Base-by-base conservation (phyloP, 2,797 vertebrate genomes). In the Sebastes diaconus region DNA sequence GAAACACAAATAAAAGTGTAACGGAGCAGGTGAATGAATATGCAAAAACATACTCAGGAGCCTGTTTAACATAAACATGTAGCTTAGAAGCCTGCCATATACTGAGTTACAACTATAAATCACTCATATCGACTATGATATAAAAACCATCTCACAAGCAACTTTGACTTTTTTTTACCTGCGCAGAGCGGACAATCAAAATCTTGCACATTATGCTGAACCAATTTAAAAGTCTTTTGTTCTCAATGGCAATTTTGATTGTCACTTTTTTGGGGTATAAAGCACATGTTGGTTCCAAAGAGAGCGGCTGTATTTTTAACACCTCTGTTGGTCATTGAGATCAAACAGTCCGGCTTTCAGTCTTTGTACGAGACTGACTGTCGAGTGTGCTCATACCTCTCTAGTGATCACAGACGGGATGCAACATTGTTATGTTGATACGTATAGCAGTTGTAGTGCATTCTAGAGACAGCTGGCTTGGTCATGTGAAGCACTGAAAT, bases 261-360 rank as follows among this genome's bases (percentile, higher is more conserved):
- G 95, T 96, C 95, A 90, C 84, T 90, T 90, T 89, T 54, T 79
- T 71, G 61, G 68, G 85, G 84, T 88, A 87, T 94, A 94, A 96
- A 95, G 94, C 95, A 95, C 90, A 90, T 90, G 90, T 91, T 92
- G 94, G 92, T 94, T 95, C 81, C 83, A 83, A 81, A 93, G 87
- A 75, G 72, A 83, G 74, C 60, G 65, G 55, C 42, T 70, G 27
- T 72, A 66, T 65, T 52, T 73, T 80, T 55, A 30, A 77, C 58
- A 85, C 69, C 73, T 85, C 76, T 79, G 71, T 75, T 81, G 78
- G 84, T 87, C 65, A 85, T 80, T 82, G 75, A 82, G 55, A 84
- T 74, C 3, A 57, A 60, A 29, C 52, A 81, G 82, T 82, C 69
- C 60, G 84, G 79, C 77, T 68, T 83, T 59, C 46, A 81, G 82